These are phyloP conservation scores for Zalophus californianus DNA, from an alignment of 2,797 vertebrate species.

Conservation along the genomic window DNA sequence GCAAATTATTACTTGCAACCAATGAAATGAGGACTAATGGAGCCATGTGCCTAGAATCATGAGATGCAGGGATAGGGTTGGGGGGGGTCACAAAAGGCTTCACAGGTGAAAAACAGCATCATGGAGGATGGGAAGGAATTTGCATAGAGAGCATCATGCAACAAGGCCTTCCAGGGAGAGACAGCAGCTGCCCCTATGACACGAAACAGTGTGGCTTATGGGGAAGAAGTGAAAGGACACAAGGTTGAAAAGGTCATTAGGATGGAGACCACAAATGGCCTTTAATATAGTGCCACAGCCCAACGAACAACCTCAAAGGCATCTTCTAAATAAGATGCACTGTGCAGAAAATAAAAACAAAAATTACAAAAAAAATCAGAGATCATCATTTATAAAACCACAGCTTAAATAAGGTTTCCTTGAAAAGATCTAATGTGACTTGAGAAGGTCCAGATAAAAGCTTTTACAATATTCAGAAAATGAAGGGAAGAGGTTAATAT, in stretches of 20 bases:
- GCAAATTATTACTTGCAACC: not conserved
- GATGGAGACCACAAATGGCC: not conserved
- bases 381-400: not conserved
- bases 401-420: not conserved
- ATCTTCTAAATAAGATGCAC: not conserved
- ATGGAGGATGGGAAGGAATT: not conserved
- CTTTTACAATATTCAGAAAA: conserved; percentile 34
- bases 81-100: not conserved
- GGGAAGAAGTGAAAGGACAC: not conserved
- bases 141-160: not conserved
- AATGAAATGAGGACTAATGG: not conserved
- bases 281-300: not conserved
- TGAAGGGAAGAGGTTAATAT: not conserved
- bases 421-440: not conserved
- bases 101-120: not conserved
- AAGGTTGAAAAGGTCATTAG: not conserved
- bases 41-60: not conserved
- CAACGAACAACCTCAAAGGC: not conserved
- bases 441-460: conserved; percentile 11
- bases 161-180: not conserved
- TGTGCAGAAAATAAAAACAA: not conserved
- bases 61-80: not conserved
- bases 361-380: not conserved
- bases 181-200: not conserved
- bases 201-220: not conserved